Base-by-base conservation (phyloP, 2,888 invertebrate genomes). In the Camptogramma bilineatum region DNA sequence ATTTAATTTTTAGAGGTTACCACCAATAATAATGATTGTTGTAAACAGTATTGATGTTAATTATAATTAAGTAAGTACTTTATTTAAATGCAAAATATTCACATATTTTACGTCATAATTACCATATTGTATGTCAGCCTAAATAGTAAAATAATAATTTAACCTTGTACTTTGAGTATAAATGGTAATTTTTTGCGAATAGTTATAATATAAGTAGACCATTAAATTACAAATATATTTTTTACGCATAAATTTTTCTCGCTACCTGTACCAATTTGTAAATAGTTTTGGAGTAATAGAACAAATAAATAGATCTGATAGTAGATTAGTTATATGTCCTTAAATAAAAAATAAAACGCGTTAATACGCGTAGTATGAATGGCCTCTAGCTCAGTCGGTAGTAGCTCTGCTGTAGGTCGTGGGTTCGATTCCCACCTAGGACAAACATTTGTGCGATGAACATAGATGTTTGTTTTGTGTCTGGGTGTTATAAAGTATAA, bases 1-100 rank as follows among this genome's bases (percentile, higher is more conserved):
- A 63, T 24, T 64, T 57, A 34, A 60, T 48, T 52, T 56, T 56
- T 48, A 59, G 17, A 34, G 4, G 16, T 51, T 58, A 52, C 34
- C n/a, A 18, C 28, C 28, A 28, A 51, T 19, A 51, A 52, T 19
- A 34, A 46, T 46, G 28, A 56, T 17, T 51, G 42, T 46, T 51
- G 34, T 46, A 4, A 46, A 34, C 46, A 60, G 18, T 56, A 52
- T 57, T 62, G 9, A 44, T 17, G 44, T 44, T 42, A 39, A 16
- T 17, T 17, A 44, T 44, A 17, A 44, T 17, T 17, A 7, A 16
- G 0, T 44, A 7, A 17, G 16, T 17, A 44, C 16, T 17, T 44
- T 16, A 44, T 16, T 16, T 16, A 10, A 42, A 17, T 44, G 44
- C 8, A 13, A 44, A 44, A 44, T 28, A 28, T 5, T 44, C 44